A percentile compares a stretch with the other conserved stretches of the same genome.
phyloP scores from a whole-genome alignment of 2,797 vertebrate genomes.

The Pelochelys cantorii region DNA sequence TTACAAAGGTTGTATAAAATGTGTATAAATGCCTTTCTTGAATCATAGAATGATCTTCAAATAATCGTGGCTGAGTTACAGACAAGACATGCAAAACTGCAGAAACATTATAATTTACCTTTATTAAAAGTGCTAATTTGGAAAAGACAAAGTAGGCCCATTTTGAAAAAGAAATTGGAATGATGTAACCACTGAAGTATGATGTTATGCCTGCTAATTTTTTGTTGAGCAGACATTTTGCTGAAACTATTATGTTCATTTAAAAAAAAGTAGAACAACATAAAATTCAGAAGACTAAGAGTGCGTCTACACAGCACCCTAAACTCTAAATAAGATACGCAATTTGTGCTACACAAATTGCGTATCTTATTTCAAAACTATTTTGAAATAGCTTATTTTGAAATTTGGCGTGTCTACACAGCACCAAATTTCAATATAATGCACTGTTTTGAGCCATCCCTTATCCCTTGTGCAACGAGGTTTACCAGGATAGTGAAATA shows the following conservation, averaged over 20 bases:
- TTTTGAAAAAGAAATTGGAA: background rate
- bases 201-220: background rate
- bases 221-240: background rate
- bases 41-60: background rate
- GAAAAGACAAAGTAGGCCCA: background rate
- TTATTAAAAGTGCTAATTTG: background rate
- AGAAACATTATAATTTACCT: background rate
- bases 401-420: no score
- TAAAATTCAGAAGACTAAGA: background rate
- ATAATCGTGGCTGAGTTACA: background rate
- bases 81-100: background rate
- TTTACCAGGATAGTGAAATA: no score
- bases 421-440: no score
- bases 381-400: no score
- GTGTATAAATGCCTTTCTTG: background rate
- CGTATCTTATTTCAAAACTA: no score
- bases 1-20: background rate
- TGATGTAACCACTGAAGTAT: background rate
- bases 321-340: no score
- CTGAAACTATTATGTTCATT: background rate
- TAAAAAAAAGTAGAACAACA: background rate
- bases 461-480: no score
- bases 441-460: no score
- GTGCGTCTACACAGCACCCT: no score
- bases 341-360: no score